phyloP scores from a whole-genome alignment of 1,140 invertebrate genomes.

The Ctenoplectra terminalis region DNA sequence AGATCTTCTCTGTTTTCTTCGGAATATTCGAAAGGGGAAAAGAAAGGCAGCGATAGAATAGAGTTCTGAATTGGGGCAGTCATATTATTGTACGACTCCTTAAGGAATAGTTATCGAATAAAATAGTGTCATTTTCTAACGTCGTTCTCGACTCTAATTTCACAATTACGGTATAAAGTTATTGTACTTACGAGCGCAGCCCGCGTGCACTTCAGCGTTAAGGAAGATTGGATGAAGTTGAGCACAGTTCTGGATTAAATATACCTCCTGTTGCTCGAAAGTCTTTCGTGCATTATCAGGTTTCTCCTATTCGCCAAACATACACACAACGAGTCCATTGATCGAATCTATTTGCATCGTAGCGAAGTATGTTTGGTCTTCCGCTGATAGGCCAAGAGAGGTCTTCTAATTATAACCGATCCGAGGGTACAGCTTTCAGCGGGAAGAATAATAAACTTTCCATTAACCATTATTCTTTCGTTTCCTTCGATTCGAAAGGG shows the following conservation, averaged over 20 bases:
- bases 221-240: not conserved
- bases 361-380: not conserved
- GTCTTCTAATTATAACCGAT: slow-evolving; percentile 30
- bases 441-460: not conserved
- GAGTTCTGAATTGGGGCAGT: not conserved
- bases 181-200: no score
- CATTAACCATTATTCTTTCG: not conserved
- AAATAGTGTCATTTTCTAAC: no score
- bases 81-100: no score
- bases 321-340: not conserved
- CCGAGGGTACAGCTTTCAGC: not conserved
- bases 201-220: no score
- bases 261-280: not conserved
- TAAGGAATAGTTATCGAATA: no score
- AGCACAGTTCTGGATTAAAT: not conserved
- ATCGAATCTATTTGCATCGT: not conserved
- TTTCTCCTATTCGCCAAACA: not conserved
- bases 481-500: not conserved
- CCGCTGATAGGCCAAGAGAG: not conserved
- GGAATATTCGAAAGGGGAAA: no score
- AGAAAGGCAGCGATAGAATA: not conserved
- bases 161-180: no score
- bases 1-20: no score
- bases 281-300: no score
- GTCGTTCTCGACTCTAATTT: no score